phyloP scores from a whole-genome alignment of 2,797 vertebrate species.

The Lacerta viridis region DNA sequence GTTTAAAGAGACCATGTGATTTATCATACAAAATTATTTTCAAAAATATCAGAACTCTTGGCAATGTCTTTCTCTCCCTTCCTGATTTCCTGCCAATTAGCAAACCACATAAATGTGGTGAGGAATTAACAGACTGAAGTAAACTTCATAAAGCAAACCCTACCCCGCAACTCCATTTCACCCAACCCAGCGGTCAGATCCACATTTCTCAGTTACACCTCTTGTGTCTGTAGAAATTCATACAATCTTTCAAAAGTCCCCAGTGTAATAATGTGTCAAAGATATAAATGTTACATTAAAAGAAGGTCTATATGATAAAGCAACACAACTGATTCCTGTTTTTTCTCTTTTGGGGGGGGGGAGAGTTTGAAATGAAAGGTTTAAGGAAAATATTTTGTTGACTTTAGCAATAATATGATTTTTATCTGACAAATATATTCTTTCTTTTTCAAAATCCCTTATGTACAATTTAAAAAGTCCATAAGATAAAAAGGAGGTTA shows the following conservation, averaged over 20 bases:
- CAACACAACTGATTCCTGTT: conserved; percentile 82
- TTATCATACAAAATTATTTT: conserved; percentile 81
- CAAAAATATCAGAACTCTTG: conserved; percentile 85
- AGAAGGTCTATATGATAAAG: conserved; percentile 83
- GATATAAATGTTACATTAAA: conserved; percentile 85
- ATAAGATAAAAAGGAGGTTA: conserved; percentile 90
- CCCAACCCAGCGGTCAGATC: conserved; percentile 71
- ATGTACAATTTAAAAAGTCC: conserved; percentile 90
- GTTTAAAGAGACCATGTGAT: conserved; percentile 83
- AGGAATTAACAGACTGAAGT: conserved; percentile 80
- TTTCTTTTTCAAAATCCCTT: conserved; percentile 84
- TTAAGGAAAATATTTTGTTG: conserved; percentile 89
- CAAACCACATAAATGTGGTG: conserved; percentile 80
- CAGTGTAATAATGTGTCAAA: conserved; percentile 85
- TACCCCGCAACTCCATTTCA: conserved; percentile 11
- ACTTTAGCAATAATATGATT: conserved; percentile 89
- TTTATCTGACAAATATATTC: conserved; percentile 90
- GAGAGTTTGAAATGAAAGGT: conserved; percentile 86
- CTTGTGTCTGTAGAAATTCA: conserved; percentile 74
- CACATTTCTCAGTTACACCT: conserved; percentile 78
- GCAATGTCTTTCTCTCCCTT: conserved; percentile 77
- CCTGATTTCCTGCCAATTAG: conserved; percentile 83
- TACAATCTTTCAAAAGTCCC: conserved; percentile 82
- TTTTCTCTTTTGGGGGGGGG: conserved; percentile 73
- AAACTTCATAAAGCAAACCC: conserved; percentile 77